Evolutionary conservation across 2,113 vertebrate species (phyloP).

Genomic region (Psittacus erithacus): DNA sequence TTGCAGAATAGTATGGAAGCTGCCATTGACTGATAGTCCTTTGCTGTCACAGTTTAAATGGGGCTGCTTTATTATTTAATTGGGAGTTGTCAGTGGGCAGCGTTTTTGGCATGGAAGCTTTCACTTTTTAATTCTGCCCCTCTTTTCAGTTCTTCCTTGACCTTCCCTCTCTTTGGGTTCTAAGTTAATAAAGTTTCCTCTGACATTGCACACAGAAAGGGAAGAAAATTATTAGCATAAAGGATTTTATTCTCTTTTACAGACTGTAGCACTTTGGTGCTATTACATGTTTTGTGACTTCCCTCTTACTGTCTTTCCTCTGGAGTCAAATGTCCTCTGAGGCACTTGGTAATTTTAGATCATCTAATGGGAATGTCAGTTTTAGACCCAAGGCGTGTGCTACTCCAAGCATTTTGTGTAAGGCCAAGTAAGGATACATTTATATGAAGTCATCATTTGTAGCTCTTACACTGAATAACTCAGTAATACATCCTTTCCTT

Average conservation of each 20-base stretch:
- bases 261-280: background rate
- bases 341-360: conserved; percentile 44
- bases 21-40: background rate
- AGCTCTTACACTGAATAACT: background rate
- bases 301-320: background rate
- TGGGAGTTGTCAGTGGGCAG: background rate
- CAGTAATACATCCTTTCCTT: background rate
- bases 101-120: background rate
- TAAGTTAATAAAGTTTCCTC: background rate
- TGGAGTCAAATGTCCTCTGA: background rate
- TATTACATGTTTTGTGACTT: background rate
- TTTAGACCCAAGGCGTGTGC: conserved; percentile 1
- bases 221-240: background rate
- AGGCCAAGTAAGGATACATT: background rate
- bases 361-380: background rate
- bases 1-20: background rate
- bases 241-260: background rate
- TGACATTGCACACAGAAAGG: background rate
- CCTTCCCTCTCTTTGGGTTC: background rate
- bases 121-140: background rate
- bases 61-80: background rate
- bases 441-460: background rate
- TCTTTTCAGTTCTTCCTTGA: background rate
- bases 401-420: background rate
- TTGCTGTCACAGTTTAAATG: background rate